Base-by-base conservation (phyloP, 2,888 invertebrate species). In the Tortricodes alternella region DNA sequence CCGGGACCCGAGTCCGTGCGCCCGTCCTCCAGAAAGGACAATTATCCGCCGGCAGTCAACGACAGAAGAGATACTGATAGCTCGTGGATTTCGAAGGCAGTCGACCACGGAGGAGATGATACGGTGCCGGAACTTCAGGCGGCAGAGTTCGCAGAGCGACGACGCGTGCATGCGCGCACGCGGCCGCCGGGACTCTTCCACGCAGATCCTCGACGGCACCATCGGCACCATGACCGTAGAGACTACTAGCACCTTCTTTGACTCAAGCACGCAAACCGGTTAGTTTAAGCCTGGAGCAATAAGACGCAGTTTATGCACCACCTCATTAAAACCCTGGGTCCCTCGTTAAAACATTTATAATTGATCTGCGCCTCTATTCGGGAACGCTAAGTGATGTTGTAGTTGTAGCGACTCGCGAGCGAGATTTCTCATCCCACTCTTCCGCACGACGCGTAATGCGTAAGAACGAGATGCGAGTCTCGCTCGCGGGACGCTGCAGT, bases 21-120 rank as follows among this genome's bases (percentile, higher is more conserved):
- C 68, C 71, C 91, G 64, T 71, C 92, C 92, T 37, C 91, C 92
- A 3, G 92, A 94, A 68, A 91, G 95, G 32, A 96, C 96, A 6
- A 93, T 95, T 65, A 96, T 96, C 59, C 91, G 97, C 57, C 92
- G 97, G 57, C 97, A 97, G 85, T 97, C 97, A 21, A 97, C 97
- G 9, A 97, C 97, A 0, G 97, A 97, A 78, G 97, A 97, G 83
- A 97, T 97, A 70, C 86, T 97, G 34, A 97, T 97, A 71, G 96
- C 97, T 0, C 93, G 97, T 52, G 97, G 97, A 1, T 97, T 97
- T 80, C 93, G 97, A 0, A 92, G 97, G 9, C 97, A 97, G 76
- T 96, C 96, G 2, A 97, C 97, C 6, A 97, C 97, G 0, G 97
- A 97, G 74, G 97, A 97, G 83, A 97, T 97, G 96, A 97, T 97